A percentile compares a stretch with the other conserved stretches of the same genome.
These are phyloP conservation scores for Anas platyrhynchos DNA, from an alignment of 2,113 vertebrate species.

Conservation along the genomic window DNA sequence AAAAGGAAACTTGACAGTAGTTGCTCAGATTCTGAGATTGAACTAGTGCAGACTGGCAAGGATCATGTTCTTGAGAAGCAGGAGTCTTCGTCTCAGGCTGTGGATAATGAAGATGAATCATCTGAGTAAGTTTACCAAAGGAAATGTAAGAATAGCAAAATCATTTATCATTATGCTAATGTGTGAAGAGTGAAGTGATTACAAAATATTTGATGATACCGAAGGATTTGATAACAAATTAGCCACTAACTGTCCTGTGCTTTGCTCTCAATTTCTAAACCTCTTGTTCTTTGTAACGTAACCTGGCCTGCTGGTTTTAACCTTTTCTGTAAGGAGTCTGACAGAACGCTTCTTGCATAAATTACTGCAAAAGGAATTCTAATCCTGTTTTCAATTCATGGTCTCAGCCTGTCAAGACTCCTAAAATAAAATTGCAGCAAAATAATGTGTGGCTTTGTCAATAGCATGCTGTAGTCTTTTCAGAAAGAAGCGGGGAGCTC, in stretches of 20 bases:
- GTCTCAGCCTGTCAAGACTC: background rate
- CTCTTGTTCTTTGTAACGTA: background rate
- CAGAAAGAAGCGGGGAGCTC: background rate
- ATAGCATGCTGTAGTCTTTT: background rate
- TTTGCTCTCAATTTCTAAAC: background rate
- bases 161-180: background rate
- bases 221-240: background rate
- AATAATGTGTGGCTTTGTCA: background rate
- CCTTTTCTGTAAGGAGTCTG: background rate
- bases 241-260: background rate
- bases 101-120: constrained; percentile 28
- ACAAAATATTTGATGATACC: background rate
- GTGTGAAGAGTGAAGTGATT: background rate
- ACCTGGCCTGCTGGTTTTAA: background rate
- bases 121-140: constrained; percentile 57
- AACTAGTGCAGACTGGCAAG: constrained; percentile 43
- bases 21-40: constrained; percentile 64
- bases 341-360: background rate
- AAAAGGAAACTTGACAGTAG: constrained; percentile 66
- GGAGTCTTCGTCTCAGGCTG: background rate
- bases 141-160: background rate
- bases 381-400: background rate
- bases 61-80: background rate
- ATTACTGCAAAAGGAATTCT: background rate
- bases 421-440: background rate